Evolutionary conservation across 1,140 invertebrate genomes (phyloP).

Genomic region (Stegodyphus mimosarum): DNA sequence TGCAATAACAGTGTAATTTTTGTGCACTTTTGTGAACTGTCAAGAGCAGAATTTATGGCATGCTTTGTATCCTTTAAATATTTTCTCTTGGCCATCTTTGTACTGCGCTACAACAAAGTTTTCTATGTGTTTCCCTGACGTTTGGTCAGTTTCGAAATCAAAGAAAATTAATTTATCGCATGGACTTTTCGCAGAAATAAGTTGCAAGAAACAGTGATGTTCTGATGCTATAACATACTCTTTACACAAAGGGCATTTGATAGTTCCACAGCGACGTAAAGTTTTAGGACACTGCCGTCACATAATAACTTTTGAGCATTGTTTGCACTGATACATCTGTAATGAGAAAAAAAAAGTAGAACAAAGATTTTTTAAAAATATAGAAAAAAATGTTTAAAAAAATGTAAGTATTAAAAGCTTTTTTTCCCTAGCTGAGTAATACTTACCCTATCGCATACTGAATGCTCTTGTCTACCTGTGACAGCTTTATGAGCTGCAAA

Average conservation of each 20-base stretch:
- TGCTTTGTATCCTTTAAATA: background rate
- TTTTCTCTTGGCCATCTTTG: background rate
- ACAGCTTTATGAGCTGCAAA: constrained; percentile 1
- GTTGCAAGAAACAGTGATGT: background rate
- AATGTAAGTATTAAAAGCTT: too few species aligned
- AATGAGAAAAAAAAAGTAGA: background rate
- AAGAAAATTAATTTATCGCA: background rate
- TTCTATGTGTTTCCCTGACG: background rate
- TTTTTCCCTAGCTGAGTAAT: too few species aligned
- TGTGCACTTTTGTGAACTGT: background rate
- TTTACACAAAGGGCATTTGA: background rate
- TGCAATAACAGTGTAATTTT: background rate
- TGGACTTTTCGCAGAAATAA: background rate
- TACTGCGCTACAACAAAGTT: background rate
- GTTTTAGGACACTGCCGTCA: background rate
- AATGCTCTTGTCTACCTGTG: too few species aligned
- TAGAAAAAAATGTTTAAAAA: too few species aligned
- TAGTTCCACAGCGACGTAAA: background rate
- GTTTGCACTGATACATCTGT: constrained; percentile 9
- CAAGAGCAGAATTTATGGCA: background rate
- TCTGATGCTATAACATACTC: background rate
- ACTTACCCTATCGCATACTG: too few species aligned
- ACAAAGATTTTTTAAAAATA: too few species aligned
- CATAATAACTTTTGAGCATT: constrained; percentile 1
- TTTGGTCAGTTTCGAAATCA: constrained; percentile 19